Evolutionary conservation across 2,888 invertebrate genomes (phyloP).

Genomic region (Rhagonycha fulva): DNA sequence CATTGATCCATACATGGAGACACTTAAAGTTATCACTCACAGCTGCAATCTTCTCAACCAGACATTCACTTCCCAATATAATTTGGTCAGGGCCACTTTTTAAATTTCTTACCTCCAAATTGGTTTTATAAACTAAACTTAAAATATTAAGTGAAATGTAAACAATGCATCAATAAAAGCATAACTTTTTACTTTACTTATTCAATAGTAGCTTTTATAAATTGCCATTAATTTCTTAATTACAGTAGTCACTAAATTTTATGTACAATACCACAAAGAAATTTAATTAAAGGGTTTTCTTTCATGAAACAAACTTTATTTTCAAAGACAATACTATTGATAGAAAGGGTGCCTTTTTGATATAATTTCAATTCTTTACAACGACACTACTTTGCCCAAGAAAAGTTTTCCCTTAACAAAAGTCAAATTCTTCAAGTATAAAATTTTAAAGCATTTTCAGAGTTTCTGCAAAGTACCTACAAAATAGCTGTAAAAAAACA

Average conservation of each 20-base stretch:
- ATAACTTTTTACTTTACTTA: slow-evolving; percentile 29
- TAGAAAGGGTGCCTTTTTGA: neutral
- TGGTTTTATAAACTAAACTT: neutral
- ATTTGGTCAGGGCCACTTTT: too few species aligned
- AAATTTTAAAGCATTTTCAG: neutral
- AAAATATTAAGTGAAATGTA: neutral
- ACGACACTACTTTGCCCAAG: neutral
- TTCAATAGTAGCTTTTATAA: slow-evolving; percentile 15
- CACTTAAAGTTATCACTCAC: too few species aligned
- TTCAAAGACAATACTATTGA: slow-evolving; percentile 16
- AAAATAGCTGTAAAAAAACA: neutral
- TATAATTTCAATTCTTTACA: neutral
- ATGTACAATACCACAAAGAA: slow-evolving; percentile 46
- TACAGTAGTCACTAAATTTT: slow-evolving; percentile 50
- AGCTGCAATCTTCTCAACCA: too few species aligned
- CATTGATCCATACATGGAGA: too few species aligned
- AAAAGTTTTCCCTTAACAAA: neutral
- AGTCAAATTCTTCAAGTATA: neutral
- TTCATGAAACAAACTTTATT: slow-evolving; percentile 33
- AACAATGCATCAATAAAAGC: slow-evolving; percentile 7
- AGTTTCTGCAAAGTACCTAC: neutral
- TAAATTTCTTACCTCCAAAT: neutral
- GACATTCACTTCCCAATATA: too few species aligned
- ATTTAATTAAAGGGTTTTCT: slow-evolving; percentile 43
- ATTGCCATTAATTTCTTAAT: slow-evolving; percentile 52